Percentiles rank a stretch among this genome's conserved stretches.
Evolutionary conservation across 2,797 vertebrate genomes (phyloP).

Genomic region (Chelmon rostratus): DNA sequence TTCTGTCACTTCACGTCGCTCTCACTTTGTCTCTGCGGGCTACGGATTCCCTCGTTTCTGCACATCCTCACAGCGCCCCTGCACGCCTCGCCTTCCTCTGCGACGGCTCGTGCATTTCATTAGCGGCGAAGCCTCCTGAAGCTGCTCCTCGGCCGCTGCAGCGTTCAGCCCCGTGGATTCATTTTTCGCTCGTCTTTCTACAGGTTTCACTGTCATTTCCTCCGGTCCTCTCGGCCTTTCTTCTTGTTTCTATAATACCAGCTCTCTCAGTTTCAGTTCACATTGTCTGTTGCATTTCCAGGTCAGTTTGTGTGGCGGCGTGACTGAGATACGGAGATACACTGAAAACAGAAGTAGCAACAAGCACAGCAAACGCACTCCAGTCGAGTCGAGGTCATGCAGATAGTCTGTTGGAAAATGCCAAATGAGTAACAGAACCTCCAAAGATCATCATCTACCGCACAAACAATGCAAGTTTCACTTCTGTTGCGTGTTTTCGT

Average conservation of each 20-base stretch:
- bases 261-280: neutral
- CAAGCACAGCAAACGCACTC: neutral
- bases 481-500: neutral
- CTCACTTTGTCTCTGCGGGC: conserved; percentile 53
- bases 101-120: conserved; percentile 35
- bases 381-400: no score
- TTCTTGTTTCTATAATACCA: neutral
- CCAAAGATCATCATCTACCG: no score
- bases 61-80: conserved; percentile 15
- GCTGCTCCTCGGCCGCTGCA: conserved; percentile 20
- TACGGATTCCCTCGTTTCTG: conserved; percentile 16
- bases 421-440: no score
- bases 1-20: conserved; percentile 51
- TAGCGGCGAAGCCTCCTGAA: conserved; percentile 21
- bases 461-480: no score
- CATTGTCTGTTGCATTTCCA: neutral
- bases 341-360: neutral
- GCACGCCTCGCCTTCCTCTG: conserved; percentile 5
- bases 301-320: neutral
- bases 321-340: neutral
- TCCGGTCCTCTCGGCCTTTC: neutral
- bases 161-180: conserved; percentile 5
- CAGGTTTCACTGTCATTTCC: neutral
- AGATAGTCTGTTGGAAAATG: neutral
- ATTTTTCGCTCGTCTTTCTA: neutral